Base-by-base conservation (phyloP, 1,140 invertebrate species). In the Brachystomella parvula region DNA sequence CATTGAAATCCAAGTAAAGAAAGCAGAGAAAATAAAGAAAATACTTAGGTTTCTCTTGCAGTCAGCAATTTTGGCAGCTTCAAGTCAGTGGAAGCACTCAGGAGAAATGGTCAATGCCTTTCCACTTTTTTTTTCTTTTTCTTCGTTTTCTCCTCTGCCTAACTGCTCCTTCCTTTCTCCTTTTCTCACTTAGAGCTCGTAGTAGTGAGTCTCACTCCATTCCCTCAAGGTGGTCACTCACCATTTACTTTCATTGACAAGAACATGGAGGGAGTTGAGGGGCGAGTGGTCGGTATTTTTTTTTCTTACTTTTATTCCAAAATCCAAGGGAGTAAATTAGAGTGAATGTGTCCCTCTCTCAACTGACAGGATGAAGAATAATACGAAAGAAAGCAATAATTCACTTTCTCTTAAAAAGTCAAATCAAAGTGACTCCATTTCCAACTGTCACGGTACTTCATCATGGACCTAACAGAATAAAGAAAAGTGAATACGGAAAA, bases 241-340 rank as follows among this genome's bases (percentile, higher is more conserved):
- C 60, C 66, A 67, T 67, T 67, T 67, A 67, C 66, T 67, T 67
- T 33, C 66, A 67, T 67, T 67, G 66, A 67, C 66, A 67, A 57
- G 66, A 67, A 67, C 66, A 67, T 63, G 66, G 53, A 33, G 35
- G 60, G 60, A 65, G 59, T 58, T 60, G 29, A 26, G 19, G 31
- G 2, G 32, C 61, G 24, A 47, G 44, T 63, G 32, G 28, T 39
- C 61, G 6, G 32, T 47, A 12, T 3, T 35, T 26, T 44, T 62
- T 15, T 62, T 56, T 56, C 49, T 26, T 56, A 28, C 63, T 64
- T 57, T 35, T 17, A 33, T 63, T 63, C 30, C 24, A 28, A 30
- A 29, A 9, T n/a, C n/a, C n/a, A n/a, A n/a, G n/a, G n/a, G n/a
- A 47, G 61, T 31, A 12, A 47, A 28, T 15, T 28, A 49, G n/a